Conservation (phyloP, 2,113 vertebrate species). For the Danio rerio region GRCz12tu NC_133180.1:17601001-17601500, state of each 20-base stretch:
- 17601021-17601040: background rate
- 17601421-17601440: background rate
- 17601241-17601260: slow-evolving; percentile 99
- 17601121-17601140: slow-evolving; percentile 66
- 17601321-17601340: slow-evolving; percentile 98
- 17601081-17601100: slow-evolving; percentile 26
- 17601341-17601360: slow-evolving; percentile 89
- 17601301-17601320: slow-evolving; percentile 96
- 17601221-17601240: slow-evolving; percentile 95
- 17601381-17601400: slow-evolving; percentile 88
- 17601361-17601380: slow-evolving; percentile 89
- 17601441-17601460: background rate
- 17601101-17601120: slow-evolving; percentile 68
- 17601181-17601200: slow-evolving; percentile 84
- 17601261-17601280: slow-evolving; percentile 99
- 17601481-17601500: background rate
- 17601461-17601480: background rate
- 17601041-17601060: slow-evolving; percentile 1
- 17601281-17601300: slow-evolving; percentile 94
- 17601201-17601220: slow-evolving; percentile 94
- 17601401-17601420: slow-evolving; percentile 1
- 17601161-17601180: slow-evolving; percentile 64
- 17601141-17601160: slow-evolving; percentile 73
- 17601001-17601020: too few species aligned
- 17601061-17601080: slow-evolving; percentile 44